Percentiles rank a stretch among this genome's conserved stretches.
Evolutionary conservation across 2,888 invertebrate species (phyloP).

Genomic region (Chironomus riparius): DNA sequence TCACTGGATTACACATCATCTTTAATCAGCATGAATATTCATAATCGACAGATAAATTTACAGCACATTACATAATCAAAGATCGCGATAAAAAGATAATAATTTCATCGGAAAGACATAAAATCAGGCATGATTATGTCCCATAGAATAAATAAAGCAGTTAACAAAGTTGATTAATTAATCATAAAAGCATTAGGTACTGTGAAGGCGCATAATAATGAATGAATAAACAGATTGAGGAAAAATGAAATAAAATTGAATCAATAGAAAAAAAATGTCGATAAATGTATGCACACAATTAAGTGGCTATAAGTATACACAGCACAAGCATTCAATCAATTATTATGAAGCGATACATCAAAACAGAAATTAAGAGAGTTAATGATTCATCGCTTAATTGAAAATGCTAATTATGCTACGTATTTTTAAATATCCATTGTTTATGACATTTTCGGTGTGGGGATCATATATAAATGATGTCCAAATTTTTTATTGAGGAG

Average conservation of each 20-base stretch:
- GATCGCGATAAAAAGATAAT: no score
- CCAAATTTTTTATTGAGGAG: no score
- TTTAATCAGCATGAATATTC: no score
- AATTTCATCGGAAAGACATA: no score
- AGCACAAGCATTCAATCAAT: background rate
- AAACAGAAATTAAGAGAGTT: constrained; percentile 11
- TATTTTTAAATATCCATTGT: background rate
- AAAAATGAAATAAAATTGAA: no score
- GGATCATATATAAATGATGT: no score
- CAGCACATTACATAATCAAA: no score
- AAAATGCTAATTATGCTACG: constrained; percentile 17
- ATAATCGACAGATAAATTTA: no score
- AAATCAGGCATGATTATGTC: no score
- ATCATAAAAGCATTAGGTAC: background rate
- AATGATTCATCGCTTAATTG: constrained; percentile 18
- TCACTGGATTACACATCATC: no score
- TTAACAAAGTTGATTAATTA: background rate
- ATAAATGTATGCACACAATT: background rate
- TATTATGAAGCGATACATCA: constrained; percentile 9
- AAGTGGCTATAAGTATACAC: background rate
- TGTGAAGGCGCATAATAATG: no score
- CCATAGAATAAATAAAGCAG: background rate
- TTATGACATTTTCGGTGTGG: background rate
- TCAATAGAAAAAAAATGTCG: background rate
- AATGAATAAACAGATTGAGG: no score